Conservation (phyloP, 2,888 invertebrate genomes). For the Nemapogon koenigi region DNA sequence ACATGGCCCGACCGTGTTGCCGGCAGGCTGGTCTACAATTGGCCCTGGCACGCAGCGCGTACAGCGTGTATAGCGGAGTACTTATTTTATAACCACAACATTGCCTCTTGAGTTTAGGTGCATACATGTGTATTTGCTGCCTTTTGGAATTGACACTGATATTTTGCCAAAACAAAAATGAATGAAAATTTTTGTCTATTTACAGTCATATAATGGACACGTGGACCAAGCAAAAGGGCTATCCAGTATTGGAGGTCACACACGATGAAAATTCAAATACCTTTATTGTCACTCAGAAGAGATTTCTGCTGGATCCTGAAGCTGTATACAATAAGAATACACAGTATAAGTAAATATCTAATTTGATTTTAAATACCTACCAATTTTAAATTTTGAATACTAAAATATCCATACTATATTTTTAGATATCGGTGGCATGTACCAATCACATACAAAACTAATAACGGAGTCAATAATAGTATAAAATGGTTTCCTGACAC, state of each 20-base stretch:
- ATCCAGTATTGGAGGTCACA: conserved; percentile 74
- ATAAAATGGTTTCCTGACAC: conserved; percentile 44
- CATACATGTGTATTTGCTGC: no score
- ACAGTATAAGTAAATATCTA: conserved; percentile 46
- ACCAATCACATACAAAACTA: conserved; percentile 78
- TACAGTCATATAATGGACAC: conserved; percentile 78
- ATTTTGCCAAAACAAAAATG: no score
- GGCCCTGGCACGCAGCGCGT: no score
- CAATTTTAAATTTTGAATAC: not conserved
- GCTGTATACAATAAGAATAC: conserved; percentile 57
- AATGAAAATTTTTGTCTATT: no score
- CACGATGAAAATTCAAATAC: conserved; percentile 40
- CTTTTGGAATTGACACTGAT: no score
- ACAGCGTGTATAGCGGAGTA: no score
- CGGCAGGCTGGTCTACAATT: no score
- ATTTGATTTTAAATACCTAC: not conserved
- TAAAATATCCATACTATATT: conserved; percentile 15
- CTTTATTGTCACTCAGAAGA: conserved; percentile 71
- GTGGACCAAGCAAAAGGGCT: conserved; percentile 90
- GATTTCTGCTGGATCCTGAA: conserved; percentile 77
- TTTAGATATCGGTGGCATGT: conserved; percentile 85
- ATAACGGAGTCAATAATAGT: conserved; percentile 36
- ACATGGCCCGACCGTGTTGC: no score
- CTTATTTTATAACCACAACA: no score
- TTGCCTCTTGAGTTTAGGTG: no score